phyloP scores from a whole-genome alignment of 2,888 invertebrate species.

The Bedellia somnulentella region DNA sequence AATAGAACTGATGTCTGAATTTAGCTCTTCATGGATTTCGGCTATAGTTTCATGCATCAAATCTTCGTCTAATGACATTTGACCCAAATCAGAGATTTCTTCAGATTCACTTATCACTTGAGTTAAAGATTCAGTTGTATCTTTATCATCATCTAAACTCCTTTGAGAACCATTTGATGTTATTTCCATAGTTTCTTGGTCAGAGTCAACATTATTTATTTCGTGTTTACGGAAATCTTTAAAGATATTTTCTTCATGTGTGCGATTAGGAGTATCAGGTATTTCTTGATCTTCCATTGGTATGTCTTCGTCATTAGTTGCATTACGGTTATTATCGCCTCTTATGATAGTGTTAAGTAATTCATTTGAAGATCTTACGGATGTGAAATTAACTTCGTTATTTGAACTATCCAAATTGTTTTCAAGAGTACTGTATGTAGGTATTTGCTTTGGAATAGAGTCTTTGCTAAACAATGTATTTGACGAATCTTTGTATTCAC shows the following conservation, averaged over 20 bases:
- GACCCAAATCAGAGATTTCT: constrained; percentile 12
- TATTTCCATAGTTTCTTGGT: background rate
- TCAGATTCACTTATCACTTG: constrained; percentile 31
- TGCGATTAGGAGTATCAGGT: background rate
- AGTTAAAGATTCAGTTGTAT: constrained; percentile 34
- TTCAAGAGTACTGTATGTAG: constrained; percentile 1
- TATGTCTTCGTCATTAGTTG: background rate
- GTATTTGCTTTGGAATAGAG: background rate
- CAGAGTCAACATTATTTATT: background rate
- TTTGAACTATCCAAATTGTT: constrained; percentile 2
- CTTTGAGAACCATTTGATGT: background rate
- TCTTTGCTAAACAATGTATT: background rate
- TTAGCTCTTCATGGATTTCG: constrained; percentile 29
- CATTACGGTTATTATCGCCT: constrained; percentile 11
- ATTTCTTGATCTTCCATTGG: background rate
- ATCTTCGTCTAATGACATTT: constrained; percentile 26
- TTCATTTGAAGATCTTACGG: constrained; percentile 4
- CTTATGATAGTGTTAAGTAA: constrained; percentile 6
- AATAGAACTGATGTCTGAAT: constrained; percentile 13
- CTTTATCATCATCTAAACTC: constrained; percentile 12
- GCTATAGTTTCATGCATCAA: constrained; percentile 27
- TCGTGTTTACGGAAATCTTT: background rate
- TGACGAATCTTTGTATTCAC: constrained; percentile 1
- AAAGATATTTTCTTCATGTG: background rate
- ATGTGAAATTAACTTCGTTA: background rate